Percentiles rank a stretch among this genome's conserved stretches.
Evolutionary conservation across 2,888 invertebrate genomes (phyloP).

Genomic region (Spialia ferax): DNA sequence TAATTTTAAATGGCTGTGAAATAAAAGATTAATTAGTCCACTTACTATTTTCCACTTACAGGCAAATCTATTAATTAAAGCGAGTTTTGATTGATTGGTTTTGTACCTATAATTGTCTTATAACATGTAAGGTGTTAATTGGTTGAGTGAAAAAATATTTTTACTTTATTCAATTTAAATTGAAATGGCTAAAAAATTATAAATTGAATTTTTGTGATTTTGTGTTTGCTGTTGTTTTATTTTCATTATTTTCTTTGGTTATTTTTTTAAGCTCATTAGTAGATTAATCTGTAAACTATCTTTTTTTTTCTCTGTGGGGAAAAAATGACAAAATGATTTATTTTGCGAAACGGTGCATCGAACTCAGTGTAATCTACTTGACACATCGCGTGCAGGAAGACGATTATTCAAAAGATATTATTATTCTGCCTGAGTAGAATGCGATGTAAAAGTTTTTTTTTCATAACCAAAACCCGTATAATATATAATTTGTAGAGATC

Average conservation of each 20-base stretch:
- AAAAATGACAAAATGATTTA: not conserved
- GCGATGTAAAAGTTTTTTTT: not conserved
- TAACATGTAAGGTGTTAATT: not conserved
- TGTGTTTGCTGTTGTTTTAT: no score
- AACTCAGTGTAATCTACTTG: not conserved
- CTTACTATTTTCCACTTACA: not conserved
- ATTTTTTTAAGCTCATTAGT: no score
- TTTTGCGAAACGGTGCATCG: not conserved
- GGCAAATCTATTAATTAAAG: slow-evolving; percentile 8
- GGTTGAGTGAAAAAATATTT: no score
- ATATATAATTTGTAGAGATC: no score
- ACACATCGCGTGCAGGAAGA: not conserved
- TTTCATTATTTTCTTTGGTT: no score
- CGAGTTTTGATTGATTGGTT: not conserved
- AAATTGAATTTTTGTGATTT: no score
- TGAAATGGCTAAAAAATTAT: no score
- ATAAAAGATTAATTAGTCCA: not conserved
- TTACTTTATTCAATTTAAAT: no score
- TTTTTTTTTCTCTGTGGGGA: not conserved
- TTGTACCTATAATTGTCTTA: not conserved
- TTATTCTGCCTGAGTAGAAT: not conserved
- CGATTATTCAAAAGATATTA: not conserved
- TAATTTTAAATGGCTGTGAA: not conserved
- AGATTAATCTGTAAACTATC: not conserved
- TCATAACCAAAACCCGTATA: no score